phyloP scores from a whole-genome alignment of 1,140 invertebrate genomes.

The Formica exsecta region DNA sequence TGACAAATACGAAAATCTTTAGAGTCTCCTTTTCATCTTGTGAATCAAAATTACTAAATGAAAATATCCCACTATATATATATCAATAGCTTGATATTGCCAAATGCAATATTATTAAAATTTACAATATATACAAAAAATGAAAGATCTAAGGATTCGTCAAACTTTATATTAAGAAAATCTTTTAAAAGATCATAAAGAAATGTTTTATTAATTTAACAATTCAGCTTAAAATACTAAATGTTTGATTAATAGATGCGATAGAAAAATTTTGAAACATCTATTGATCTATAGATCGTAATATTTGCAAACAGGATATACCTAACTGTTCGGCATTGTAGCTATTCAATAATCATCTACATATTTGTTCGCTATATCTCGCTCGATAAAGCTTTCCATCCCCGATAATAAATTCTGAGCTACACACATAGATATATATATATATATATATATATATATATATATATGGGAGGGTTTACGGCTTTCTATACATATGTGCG shows the following conservation, averaged over 20 bases:
- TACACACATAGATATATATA: no score
- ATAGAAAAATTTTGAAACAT: conserved; percentile 9
- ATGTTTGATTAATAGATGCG: neutral
- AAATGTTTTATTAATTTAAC: neutral
- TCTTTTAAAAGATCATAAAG: neutral
- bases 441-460: neutral
- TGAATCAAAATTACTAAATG: neutral
- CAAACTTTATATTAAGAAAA: neutral
- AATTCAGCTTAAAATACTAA: neutral
- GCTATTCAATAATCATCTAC: conserved; percentile 70
- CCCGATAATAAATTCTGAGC: conserved; percentile 57
- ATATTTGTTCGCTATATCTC: conserved; percentile 43
- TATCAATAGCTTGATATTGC: neutral
- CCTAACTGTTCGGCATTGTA: conserved; percentile 17
- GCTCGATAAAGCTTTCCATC: conserved; percentile 48
- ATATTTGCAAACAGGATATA: conserved; percentile 2
- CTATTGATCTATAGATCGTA: neutral
- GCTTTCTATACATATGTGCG: conserved; percentile 44
- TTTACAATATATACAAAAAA: neutral
- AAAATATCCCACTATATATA: neutral
- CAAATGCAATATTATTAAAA: conserved; percentile 4
- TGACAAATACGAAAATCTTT: conserved; percentile 34
- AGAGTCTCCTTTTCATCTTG: neutral
- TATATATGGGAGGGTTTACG: conserved; percentile 14
- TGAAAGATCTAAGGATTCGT: neutral